Base-by-base conservation (phyloP, 2,888 invertebrate species). In the Agrotis segetum region DNA sequence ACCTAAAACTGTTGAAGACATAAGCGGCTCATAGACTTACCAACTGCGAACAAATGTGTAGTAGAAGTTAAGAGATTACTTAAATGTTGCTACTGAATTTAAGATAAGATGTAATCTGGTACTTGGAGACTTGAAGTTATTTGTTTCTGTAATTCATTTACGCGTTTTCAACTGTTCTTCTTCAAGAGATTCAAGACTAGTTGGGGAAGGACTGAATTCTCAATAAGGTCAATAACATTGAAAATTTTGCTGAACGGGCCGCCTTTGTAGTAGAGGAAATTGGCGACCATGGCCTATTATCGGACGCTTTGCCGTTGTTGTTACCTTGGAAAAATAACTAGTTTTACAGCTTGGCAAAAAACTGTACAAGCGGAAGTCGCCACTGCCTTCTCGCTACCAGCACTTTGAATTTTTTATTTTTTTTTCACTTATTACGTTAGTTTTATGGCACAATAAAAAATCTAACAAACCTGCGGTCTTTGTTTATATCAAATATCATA, bases 21-120 rank as follows among this genome's bases (percentile, higher is more conserved):
- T 77, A 74, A 72, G 71, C 61, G 63, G 70, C 56, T 77, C 62
- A 71, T 50, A 40, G 29, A 67, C 56, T 64, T 75, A 75, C 67
- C 69, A 73, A 65, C 21, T 17, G n/a, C 19, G 2, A 17, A 56
- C 34, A 58, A 76, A 66, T 72, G 13, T 75, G 4, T 75, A 40
- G 49, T 53, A 58, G 40, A 63, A 55, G 21, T 79, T 68, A 40
- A 7, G 49, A 56, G 59, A 78, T 75, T 66, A 65, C 29, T 17
- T 49, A n/a, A 67, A 61, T 66, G 55, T 53, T 69, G 53, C 53
- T 47, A 46, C 50, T 59, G 69, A 64, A 58, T 71, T 66, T 71
- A 53, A 60, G 29, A 67, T 50, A 56, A 29, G 34, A n/a, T 19
- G 17, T 66, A 61, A 59, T 47, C 24, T 34, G 46, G 13, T n/a